Conservation (phyloP, 2,888 invertebrate species). For the Teinopalpus imperialis region DNA sequence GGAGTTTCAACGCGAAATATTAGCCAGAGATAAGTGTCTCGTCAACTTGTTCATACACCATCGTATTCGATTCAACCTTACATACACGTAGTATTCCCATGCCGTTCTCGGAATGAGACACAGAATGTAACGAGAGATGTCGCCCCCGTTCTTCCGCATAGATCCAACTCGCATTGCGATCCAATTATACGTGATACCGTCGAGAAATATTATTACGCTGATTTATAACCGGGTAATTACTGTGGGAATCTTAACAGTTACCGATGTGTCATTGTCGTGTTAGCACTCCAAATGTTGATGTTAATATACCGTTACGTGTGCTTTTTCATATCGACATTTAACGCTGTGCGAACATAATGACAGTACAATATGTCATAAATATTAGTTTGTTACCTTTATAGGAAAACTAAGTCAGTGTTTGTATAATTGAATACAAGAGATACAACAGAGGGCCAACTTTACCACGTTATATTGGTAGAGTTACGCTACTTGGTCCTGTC, state of each 20-base stretch:
- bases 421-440: neutral
- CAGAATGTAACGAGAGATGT: slow-evolving; percentile 76
- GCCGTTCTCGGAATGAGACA: slow-evolving; percentile 74
- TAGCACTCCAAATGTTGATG: slow-evolving; percentile 32
- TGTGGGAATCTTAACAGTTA: slow-evolving; percentile 65
- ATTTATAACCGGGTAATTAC: slow-evolving; percentile 65
- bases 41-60: too few species aligned
- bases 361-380: slow-evolving; percentile 26
- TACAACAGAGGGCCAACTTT: too few species aligned
- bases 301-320: slow-evolving; percentile 20
- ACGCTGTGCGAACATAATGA: slow-evolving; percentile 12
- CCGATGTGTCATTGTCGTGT: slow-evolving; percentile 52
- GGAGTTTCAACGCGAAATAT: too few species aligned
- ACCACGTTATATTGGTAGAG: too few species aligned
- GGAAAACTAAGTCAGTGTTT: slow-evolving; percentile 12
- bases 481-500: too few species aligned
- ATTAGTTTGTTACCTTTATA: slow-evolving; percentile 8
- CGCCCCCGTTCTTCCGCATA: slow-evolving; percentile 75
- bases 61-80: slow-evolving; percentile 31
- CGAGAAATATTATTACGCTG: slow-evolving; percentile 68
- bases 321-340: slow-evolving; percentile 10
- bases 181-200: slow-evolving; percentile 75
- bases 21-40: too few species aligned
- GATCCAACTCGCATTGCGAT: slow-evolving; percentile 72
- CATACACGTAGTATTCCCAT: slow-evolving; percentile 60